These are phyloP conservation scores for Lithobius niger DNA, from an alignment of 1,140 invertebrate species.

Conservation along the genomic window DNA sequence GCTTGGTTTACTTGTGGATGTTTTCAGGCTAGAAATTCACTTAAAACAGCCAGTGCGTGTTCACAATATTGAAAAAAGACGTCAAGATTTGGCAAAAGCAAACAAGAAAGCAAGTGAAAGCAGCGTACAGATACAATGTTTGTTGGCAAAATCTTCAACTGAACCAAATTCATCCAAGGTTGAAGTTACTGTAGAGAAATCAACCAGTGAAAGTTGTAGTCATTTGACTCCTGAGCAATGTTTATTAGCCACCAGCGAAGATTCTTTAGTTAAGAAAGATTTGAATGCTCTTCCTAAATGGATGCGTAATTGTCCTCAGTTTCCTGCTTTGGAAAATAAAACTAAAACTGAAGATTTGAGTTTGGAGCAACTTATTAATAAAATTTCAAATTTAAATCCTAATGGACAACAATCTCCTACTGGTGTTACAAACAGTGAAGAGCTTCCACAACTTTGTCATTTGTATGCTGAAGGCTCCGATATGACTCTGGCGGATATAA, in stretches of 20 bases:
- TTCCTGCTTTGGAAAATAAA: no score
- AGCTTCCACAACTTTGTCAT: slow-evolving; percentile 36
- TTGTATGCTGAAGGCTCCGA: slow-evolving; percentile 67
- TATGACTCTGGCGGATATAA: slow-evolving; percentile 68
- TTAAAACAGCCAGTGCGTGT: slow-evolving; percentile 66
- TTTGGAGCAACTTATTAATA: slow-evolving; percentile 6
- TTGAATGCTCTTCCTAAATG: no score
- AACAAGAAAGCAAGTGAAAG: no score
- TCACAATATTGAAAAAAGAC: slow-evolving; percentile 73
- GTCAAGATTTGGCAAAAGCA: slow-evolving; percentile 30
- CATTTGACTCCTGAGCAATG: no score
- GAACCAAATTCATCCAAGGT: no score
- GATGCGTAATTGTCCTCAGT: no score
- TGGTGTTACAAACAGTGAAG: background rate
- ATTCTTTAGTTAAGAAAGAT: no score
- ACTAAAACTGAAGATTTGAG: slow-evolving; percentile 14
- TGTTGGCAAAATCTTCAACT: no score
- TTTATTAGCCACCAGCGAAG: no score
- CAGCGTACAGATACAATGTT: no score
- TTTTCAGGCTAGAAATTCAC: slow-evolving; percentile 69
- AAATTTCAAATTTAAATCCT: background rate
- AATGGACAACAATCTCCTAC: slow-evolving; percentile 14
- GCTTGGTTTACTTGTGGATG: slow-evolving; percentile 44
- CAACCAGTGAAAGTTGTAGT: no score
- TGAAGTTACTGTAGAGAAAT: no score